phyloP scores from a whole-genome alignment of 2,888 invertebrate genomes.

The Teleiodes luculella region DNA sequence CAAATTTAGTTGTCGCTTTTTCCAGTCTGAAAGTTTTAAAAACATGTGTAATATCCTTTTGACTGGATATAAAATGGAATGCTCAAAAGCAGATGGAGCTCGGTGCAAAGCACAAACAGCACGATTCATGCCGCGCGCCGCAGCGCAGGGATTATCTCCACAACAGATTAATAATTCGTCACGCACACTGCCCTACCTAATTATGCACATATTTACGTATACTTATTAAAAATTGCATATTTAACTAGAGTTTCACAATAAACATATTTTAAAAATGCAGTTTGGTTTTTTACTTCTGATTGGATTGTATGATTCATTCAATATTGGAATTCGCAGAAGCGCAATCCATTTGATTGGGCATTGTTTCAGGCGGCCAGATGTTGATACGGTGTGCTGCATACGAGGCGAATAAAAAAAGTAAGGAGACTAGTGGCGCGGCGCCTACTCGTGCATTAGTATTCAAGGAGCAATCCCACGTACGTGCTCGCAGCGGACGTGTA shows the following conservation, averaged over 20 bases:
- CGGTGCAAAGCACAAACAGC: conserved; percentile 35
- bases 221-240: not conserved
- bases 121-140: conserved; percentile 42
- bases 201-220: conserved; percentile 30
- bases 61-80: conserved; percentile 18
- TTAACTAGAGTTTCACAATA: not conserved
- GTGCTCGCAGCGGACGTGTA: conserved; percentile 56
- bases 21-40: not conserved
- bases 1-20: not conserved
- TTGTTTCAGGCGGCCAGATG: conserved; percentile 52
- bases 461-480: conserved; percentile 43
- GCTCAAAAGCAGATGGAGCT: not conserved
- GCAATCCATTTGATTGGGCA: conserved; percentile 64
- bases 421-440: conserved; percentile 27
- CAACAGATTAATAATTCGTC: conserved; percentile 58
- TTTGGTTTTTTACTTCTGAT: no score
- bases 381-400: conserved; percentile 54
- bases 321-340: conserved; percentile 22
- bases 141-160: conserved; percentile 45
- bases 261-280: no score
- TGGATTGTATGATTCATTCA: conserved; percentile 25
- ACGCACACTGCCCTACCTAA: conserved; percentile 44
- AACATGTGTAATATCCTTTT: not conserved
- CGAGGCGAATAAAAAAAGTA: conserved; percentile 59
- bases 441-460: conserved; percentile 58